Percentiles rank a stretch among this genome's conserved stretches.
These are phyloP conservation scores for Meloidogyne floridensis DNA, from an alignment of 1,140 invertebrate genomes.

Conservation along the genomic window DNA sequence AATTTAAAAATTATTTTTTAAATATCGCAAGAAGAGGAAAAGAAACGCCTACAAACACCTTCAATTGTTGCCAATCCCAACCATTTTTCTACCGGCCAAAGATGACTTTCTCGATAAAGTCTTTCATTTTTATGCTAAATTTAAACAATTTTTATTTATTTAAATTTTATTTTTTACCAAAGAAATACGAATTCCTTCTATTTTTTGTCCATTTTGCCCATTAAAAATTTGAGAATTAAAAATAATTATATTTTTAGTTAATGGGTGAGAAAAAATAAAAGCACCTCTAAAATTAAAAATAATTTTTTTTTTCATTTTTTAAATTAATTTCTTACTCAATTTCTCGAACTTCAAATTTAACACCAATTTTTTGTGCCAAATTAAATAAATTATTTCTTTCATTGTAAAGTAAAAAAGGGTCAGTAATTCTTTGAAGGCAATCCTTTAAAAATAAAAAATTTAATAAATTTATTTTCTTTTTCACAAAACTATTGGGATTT, in stretches of 20 bases:
- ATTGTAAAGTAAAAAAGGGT: not conserved
- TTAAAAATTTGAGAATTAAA: not conserved
- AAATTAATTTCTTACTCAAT: not conserved
- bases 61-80: not conserved
- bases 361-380: not conserved
- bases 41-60: not conserved
- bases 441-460: not conserved
- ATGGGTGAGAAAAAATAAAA: not conserved
- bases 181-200: not conserved
- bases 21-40: not conserved
- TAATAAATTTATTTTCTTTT: not conserved
- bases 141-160: not conserved
- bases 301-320: not conserved
- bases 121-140: not conserved
- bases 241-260: not conserved
- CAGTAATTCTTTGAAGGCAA: not conserved
- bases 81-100: not conserved
- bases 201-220: not conserved
- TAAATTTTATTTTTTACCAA: not conserved
- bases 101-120: not conserved
- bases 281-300: not conserved
- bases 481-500: not conserved
- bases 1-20: no score
- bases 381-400: not conserved
- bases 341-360: not conserved